Conservation (phyloP, 2,113 vertebrate genomes). For the Odobenus rosmarus region DNA sequence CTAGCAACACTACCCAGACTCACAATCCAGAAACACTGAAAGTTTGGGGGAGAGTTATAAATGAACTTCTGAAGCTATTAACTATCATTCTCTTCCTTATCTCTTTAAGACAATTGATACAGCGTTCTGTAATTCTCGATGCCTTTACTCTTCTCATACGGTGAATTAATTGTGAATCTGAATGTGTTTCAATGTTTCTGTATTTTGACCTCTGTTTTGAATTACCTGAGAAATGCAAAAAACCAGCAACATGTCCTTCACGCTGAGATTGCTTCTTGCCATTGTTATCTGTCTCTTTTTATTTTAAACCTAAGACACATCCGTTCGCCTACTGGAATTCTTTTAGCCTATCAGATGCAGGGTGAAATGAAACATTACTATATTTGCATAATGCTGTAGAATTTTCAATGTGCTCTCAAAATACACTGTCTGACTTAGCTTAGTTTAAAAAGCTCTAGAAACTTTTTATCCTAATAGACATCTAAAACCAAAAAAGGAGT, state of each 20-base stretch:
- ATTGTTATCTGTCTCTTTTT: slow-evolving; percentile 10
- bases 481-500: neutral
- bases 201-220: slow-evolving; percentile 41
- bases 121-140: neutral
- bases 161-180: neutral
- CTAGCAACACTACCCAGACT: neutral
- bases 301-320: slow-evolving; percentile 35
- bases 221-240: slow-evolving; percentile 41
- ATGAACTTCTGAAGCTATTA: neutral
- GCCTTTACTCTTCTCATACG: neutral
- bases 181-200: neutral
- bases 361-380: slow-evolving; percentile 46
- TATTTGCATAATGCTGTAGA: slow-evolving; percentile 25
- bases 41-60: neutral
- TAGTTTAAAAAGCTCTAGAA: neutral
- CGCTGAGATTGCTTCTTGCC: neutral
- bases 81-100: neutral
- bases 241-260: neutral
- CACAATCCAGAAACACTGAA: neutral
- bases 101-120: neutral
- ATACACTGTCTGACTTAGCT: neutral
- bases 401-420: slow-evolving; percentile 38
- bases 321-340: neutral
- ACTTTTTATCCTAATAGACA: neutral
- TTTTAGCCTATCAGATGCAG: slow-evolving; percentile 20